These are phyloP conservation scores for Helicorthomorpha holstii DNA, from an alignment of 1,140 invertebrate genomes.

Conservation along the genomic window DNA sequence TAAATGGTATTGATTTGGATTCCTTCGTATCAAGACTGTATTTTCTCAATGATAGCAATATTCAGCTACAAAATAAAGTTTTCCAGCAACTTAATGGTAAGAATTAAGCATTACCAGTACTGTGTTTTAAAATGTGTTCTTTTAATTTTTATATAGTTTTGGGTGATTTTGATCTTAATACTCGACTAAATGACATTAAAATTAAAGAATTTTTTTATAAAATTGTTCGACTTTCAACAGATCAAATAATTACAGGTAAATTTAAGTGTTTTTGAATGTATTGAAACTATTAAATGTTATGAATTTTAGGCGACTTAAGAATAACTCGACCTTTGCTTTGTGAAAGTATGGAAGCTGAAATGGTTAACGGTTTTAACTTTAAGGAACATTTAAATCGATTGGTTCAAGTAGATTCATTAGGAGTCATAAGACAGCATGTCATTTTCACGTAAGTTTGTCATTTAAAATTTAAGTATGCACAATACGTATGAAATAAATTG, in stretches of 20 bases:
- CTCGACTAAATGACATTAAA: not conserved
- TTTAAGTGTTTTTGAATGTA: not conserved
- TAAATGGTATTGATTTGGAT: not conserved
- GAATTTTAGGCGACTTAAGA: not conserved
- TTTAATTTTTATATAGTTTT: not conserved
- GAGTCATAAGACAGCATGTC: too few species aligned
- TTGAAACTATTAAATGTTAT: too few species aligned
- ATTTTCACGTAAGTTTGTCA: too few species aligned
- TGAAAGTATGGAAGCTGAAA: too few species aligned
- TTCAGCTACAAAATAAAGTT: not conserved
- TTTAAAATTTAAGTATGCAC: too few species aligned
- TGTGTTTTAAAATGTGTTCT: not conserved
- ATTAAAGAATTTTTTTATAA: not conserved
- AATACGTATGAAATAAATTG: too few species aligned
- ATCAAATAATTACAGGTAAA: not conserved
- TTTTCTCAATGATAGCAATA: not conserved
- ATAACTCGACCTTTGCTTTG: not conserved
- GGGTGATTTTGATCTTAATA: not conserved
- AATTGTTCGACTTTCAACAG: not conserved
- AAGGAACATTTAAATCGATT: too few species aligned
- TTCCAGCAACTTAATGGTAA: not conserved
- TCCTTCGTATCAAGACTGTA: not conserved
- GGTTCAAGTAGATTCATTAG: too few species aligned
- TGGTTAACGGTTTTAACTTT: too few species aligned
- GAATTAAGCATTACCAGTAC: not conserved